phyloP scores from a whole-genome alignment of 2,888 invertebrate genomes.

The Brassicogethes aeneus region DNA sequence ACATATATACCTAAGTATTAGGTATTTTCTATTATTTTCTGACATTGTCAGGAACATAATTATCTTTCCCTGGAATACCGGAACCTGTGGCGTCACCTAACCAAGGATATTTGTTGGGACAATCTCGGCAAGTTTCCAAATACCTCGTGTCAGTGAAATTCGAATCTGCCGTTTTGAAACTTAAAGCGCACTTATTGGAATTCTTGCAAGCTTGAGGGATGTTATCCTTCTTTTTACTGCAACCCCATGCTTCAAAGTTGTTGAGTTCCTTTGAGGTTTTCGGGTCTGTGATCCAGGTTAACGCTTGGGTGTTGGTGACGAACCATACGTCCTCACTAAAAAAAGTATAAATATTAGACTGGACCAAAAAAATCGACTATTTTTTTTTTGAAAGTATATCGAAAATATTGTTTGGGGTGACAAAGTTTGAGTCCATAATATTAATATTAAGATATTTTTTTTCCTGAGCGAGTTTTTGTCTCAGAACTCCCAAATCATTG shows the following conservation, averaged over 20 bases:
- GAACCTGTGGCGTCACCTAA: slow-evolving; percentile 78
- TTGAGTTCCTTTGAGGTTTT: slow-evolving; percentile 56
- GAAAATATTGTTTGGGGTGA: no score
- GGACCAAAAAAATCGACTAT: no score
- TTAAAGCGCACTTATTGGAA: slow-evolving; percentile 74
- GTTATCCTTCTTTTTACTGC: slow-evolving; percentile 60
- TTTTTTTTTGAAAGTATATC: no score
- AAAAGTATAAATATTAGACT: slow-evolving; percentile 19
- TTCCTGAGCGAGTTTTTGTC: no score
- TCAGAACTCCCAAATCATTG: no score
- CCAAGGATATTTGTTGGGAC: slow-evolving; percentile 83
- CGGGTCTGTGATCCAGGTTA: slow-evolving; percentile 87
- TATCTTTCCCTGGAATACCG: slow-evolving; percentile 69
- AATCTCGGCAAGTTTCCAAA: slow-evolving; percentile 79
- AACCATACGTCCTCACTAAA: slow-evolving; percentile 78
- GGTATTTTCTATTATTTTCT: not conserved
- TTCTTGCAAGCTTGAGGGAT: slow-evolving; percentile 68
- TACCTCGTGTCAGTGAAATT: slow-evolving; percentile 78
- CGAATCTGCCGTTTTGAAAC: slow-evolving; percentile 65
- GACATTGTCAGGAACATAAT: slow-evolving; percentile 66
- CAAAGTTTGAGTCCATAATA: no score
- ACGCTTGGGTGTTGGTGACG: slow-evolving; percentile 78
- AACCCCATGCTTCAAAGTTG: slow-evolving; percentile 75
- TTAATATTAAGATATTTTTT: no score
- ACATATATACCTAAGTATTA: not conserved